Percentiles rank a stretch among this genome's conserved stretches.
phyloP scores from a whole-genome alignment of 2,888 invertebrate genomes.

The Drosophila falleni region DNA sequence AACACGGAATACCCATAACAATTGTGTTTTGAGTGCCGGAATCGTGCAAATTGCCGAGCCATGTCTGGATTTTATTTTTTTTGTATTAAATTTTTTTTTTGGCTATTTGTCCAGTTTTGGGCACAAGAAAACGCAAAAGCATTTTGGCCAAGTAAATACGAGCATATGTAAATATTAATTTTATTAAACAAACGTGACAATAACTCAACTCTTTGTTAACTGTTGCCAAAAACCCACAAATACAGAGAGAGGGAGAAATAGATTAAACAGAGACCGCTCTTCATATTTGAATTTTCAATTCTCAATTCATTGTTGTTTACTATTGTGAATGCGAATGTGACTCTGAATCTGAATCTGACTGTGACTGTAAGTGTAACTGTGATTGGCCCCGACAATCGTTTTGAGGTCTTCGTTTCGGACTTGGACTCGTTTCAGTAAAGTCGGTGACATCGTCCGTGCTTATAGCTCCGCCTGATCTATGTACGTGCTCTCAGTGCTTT shows the following conservation, averaged over 20 bases:
- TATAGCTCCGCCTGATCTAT: slow-evolving; percentile 3
- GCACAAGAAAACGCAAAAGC: slow-evolving; percentile 31
- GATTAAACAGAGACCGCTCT: slow-evolving; percentile 53
- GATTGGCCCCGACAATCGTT: slow-evolving; percentile 29
- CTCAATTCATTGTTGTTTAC: slow-evolving; percentile 49
- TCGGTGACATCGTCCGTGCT: slow-evolving; percentile 29
- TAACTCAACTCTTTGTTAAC: slow-evolving; percentile 35
- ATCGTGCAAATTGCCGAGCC: slow-evolving; percentile 73
- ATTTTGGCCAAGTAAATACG: slow-evolving; percentile 64
- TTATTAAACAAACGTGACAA: slow-evolving; percentile 77
- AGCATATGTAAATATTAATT: slow-evolving; percentile 80
- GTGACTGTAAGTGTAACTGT: slow-evolving; percentile 22
- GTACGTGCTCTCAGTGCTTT: slow-evolving; percentile 26
- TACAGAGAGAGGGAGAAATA: slow-evolving; percentile 18
- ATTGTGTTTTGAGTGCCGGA: slow-evolving; percentile 32
- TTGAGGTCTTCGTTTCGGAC: slow-evolving; percentile 25
- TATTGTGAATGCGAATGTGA: slow-evolving; percentile 25
- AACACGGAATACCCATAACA: slow-evolving; percentile 6
- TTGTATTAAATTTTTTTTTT: slow-evolving; percentile 14
- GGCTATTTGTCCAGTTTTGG: slow-evolving; percentile 75
- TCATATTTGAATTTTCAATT: slow-evolving; percentile 69
- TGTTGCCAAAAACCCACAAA: slow-evolving; percentile 37
- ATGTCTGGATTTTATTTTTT: slow-evolving; percentile 35
- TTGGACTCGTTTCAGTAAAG: slow-evolving; percentile 37
- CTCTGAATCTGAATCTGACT: neutral